phyloP scores from a whole-genome alignment of 1,140 invertebrate genomes.

The Protaetia brevitarsis region DNA sequence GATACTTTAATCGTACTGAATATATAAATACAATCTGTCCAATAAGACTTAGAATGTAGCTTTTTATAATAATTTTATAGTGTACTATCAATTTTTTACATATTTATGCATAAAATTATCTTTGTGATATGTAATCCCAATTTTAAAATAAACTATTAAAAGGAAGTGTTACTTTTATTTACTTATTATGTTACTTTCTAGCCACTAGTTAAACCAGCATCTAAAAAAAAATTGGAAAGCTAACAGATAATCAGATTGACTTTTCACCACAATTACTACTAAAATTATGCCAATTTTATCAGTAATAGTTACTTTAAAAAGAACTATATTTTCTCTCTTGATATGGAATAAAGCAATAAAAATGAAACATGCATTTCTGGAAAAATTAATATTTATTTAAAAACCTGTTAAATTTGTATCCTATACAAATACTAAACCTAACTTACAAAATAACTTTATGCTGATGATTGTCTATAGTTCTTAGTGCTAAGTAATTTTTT shows the following conservation, averaged over 20 bases:
- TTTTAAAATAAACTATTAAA: neutral
- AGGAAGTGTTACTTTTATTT: neutral
- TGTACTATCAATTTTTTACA: constrained; percentile 22
- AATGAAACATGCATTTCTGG: too few relatives aligned
- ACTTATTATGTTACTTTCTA: too few relatives aligned
- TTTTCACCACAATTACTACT: too few relatives aligned
- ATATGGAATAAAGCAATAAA: too few relatives aligned
- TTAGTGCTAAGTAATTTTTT: constrained; percentile 93
- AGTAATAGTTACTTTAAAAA: too few relatives aligned
- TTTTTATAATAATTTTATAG: constrained; percentile 28
- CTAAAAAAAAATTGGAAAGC: too few relatives aligned
- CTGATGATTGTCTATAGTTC: constrained; percentile 91
- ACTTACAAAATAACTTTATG: constrained; percentile 53
- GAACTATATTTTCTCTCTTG: too few relatives aligned
- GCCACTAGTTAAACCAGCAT: too few relatives aligned
- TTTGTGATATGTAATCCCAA: constrained; percentile 26
- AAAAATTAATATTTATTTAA: too few relatives aligned
- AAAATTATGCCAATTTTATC: too few relatives aligned
- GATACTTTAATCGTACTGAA: constrained; percentile 5
- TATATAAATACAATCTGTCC: constrained; percentile 21
- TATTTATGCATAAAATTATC: constrained; percentile 26
- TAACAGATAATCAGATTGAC: too few relatives aligned
- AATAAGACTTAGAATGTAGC: constrained; percentile 22
- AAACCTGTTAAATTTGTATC: neutral
- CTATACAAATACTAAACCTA: neutral